Evolutionary conservation across 2,113 vertebrate genomes (phyloP), one percentile per base, ranked within the genome.

Genomic region (Boulengeromyrus knoepffleri): DNA sequence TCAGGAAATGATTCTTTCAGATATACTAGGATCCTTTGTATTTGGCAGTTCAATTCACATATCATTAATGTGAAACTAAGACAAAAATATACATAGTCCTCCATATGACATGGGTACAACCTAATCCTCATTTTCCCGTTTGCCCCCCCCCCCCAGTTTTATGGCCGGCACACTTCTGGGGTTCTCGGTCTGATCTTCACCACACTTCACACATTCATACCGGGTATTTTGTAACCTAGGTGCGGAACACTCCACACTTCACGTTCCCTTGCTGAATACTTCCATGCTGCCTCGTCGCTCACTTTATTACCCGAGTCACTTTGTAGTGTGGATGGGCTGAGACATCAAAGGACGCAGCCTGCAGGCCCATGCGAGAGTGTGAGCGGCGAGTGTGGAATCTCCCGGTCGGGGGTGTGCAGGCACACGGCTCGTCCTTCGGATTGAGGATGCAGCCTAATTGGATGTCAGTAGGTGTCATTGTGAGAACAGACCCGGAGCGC

Each of bases 221-320:
- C 45, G 45, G 42, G n/a, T 85, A 93, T 94, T 94, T 88, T 21
- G 85, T 52, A 45, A 66, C 47, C 21, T 8, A 50, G 66, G 27
- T 45, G 46, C 3, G 85, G 45, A 46, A 8, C 49, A 2, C 24
- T 46, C 19, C 89, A 90, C 89, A 90, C 89, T 90, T 87, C 56
- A n/a, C 36, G 13, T 15, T 3, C 13, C 24, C 36, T 31, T 53
- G 56, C 31, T 46, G 21, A 46, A 50, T 27, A n/a, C 42, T 83
- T 66, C 88, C 62, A 13, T 0, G 50, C 46, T 62, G 53, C 21
- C 39, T 5, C 21, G 1, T 19, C 3, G 36, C 13, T 80, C 13
- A 4, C 87, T 88, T 39, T 88, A 15, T 87, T 36, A 13, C 31
- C 49, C 49, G 42, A 52, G 17, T 46, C 52, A 74, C 39, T 39